Evolutionary conservation across 2,797 vertebrate genomes (phyloP).

Genomic region (Pipistrellus kuhlii): DNA sequence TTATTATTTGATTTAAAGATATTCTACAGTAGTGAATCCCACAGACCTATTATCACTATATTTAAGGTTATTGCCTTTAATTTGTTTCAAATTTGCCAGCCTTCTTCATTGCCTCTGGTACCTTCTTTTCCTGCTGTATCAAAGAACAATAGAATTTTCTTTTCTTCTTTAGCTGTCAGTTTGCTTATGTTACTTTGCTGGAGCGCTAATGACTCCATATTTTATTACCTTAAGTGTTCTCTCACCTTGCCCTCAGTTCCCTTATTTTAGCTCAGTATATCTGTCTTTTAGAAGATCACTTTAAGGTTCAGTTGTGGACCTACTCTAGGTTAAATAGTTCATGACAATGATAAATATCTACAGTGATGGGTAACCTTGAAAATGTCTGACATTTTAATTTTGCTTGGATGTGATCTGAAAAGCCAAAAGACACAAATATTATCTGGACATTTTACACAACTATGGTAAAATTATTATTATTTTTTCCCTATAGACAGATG

Average conservation of each 20-base stretch:
- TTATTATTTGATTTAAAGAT: conserved; percentile 79
- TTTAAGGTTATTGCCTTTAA: conserved; percentile 81
- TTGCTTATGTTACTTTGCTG: conserved; percentile 36
- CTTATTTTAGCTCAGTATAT: conserved; percentile 57
- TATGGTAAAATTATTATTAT: conserved; percentile 8
- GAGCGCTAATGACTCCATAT: conserved; percentile 52
- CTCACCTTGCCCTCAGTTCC: not conserved
- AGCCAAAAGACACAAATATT: conserved; percentile 67
- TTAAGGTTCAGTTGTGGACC: conserved; percentile 53
- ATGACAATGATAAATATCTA: conserved; percentile 76
- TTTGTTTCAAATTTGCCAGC: conserved; percentile 73
- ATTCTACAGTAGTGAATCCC: conserved; percentile 70
- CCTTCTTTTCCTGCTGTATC: not conserved
- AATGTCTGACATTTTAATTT: conserved; percentile 80
- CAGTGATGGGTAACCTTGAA: conserved; percentile 56
- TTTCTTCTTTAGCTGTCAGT: conserved; percentile 19
- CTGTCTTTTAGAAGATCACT: conserved; percentile 65
- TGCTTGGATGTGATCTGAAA: conserved; percentile 59
- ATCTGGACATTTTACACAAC: conserved; percentile 23
- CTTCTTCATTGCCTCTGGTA: conserved; percentile 29
- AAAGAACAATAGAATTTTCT: conserved; percentile 47
- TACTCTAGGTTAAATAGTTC: conserved; percentile 67
- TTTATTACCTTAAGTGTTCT: conserved; percentile 59
- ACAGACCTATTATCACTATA: conserved; percentile 76
- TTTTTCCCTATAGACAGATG: not conserved